These are phyloP conservation scores for Polyergus mexicanus DNA, from an alignment of 1,140 invertebrate genomes.

Conservation along the genomic window DNA sequence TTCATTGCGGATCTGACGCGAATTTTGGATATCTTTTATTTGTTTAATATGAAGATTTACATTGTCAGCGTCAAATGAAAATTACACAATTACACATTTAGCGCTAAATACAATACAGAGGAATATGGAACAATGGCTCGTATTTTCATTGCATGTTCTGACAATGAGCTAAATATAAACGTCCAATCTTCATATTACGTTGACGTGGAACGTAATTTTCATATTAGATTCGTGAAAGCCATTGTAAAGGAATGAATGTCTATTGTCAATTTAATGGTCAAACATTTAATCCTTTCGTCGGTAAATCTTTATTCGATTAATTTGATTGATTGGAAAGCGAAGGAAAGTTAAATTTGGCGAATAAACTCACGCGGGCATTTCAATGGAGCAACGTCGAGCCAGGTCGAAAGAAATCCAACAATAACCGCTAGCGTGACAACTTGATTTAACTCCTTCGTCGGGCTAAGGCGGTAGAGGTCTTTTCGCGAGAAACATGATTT, in stretches of 20 bases:
- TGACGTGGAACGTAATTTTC: neutral
- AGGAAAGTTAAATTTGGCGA: neutral
- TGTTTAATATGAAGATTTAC: conserved; percentile 1
- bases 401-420: conserved; percentile 36
- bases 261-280: neutral
- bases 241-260: conserved; percentile 7
- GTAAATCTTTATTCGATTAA: neutral
- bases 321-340: neutral
- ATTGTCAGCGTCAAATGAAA: conserved; percentile 12
- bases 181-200: conserved; percentile 46
- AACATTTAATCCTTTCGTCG: conserved; percentile 4
- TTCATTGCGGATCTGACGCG: neutral
- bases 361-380: neutral
- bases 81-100: neutral
- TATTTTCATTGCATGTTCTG: neutral
- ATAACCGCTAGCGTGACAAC: conserved; percentile 52
- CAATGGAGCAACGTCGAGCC: neutral
- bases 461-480: conserved; percentile 31
- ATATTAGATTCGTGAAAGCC: conserved; percentile 21
- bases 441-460: conserved; percentile 46
- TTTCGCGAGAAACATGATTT: conserved; percentile 54
- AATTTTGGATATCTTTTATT: conserved; percentile 1
- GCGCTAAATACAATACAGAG: conserved; percentile 25
- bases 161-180: conserved; percentile 29
- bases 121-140: conserved; percentile 26